Conservation (phyloP, 2,113 vertebrate species). For the Chiloscyllium plagiosum region DNA sequence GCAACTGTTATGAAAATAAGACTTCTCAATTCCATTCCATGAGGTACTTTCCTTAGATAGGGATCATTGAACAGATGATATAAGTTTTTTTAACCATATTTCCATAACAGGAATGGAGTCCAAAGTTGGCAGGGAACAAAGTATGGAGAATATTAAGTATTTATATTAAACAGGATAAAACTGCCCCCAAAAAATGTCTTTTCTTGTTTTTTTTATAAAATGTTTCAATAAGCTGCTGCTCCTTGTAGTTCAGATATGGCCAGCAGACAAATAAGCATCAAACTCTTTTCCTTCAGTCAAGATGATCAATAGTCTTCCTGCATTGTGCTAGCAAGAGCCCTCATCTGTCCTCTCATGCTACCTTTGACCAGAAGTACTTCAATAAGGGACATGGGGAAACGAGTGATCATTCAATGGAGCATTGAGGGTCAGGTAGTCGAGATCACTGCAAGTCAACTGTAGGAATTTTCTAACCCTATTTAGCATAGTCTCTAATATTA, state of each 20-base stretch:
- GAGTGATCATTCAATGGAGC: not conserved
- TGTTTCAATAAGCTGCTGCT: not conserved
- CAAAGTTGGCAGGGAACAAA: not conserved
- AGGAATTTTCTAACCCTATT: not conserved
- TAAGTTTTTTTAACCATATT: not conserved
- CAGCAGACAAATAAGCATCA: not conserved
- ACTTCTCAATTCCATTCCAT: not conserved
- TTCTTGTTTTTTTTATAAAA: not conserved
- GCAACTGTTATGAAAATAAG: not conserved
- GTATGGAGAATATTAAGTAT: not conserved
- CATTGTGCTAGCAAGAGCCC: not conserved
- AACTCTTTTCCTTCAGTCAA: not conserved
- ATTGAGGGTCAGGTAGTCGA: not conserved
- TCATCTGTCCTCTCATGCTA: not conserved
- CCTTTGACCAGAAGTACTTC: too few species aligned
- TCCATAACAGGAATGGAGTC: not conserved
- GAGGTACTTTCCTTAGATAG: not conserved
- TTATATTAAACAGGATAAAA: not conserved
- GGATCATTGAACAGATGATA: not conserved
- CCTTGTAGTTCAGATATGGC: not conserved
- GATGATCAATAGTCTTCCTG: not conserved
- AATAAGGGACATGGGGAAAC: not conserved
- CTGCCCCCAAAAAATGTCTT: not conserved
- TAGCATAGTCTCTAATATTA: not conserved
- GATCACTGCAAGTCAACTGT: not conserved